Evolutionary conservation across 2,113 vertebrate species (phyloP).

Genomic region (Pygoscelis adeliae): DNA sequence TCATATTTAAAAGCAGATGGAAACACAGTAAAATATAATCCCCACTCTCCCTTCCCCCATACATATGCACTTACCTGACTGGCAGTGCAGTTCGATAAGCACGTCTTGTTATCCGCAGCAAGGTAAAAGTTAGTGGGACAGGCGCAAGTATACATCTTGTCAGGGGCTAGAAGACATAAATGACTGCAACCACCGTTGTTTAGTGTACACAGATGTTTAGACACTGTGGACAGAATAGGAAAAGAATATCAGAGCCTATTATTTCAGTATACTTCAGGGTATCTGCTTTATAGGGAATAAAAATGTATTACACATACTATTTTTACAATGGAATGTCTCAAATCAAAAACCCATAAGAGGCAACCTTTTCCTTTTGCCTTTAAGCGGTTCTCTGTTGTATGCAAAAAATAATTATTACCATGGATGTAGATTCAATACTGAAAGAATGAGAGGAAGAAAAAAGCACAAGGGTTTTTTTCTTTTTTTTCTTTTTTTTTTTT

Average conservation of each 20-base stretch:
- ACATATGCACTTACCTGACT: constrained; percentile 83
- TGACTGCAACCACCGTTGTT: constrained; percentile 97
- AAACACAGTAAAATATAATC: rapidly evolving
- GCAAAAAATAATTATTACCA: background rate
- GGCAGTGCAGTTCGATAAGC: constrained; percentile 96
- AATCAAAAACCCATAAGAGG: background rate
- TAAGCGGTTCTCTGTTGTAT: background rate
- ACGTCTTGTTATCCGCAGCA: constrained; percentile 91
- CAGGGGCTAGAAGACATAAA: constrained; percentile 92
- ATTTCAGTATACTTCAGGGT: background rate
- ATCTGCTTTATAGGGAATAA: background rate
- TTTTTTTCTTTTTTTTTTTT: too few species aligned
- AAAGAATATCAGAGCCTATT: background rate
- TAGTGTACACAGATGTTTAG: constrained; percentile 90
- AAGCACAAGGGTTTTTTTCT: background rate
- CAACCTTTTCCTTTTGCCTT: background rate
- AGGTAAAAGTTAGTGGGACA: constrained; percentile 98
- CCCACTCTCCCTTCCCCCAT: rapidly evolving
- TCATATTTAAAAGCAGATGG: too few species aligned
- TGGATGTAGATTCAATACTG: background rate
- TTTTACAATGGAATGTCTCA: background rate
- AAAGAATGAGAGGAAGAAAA: background rate
- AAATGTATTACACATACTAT: background rate
- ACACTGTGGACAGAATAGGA: constrained; percentile 75
- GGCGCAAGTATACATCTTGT: constrained; percentile 87